Evolutionary conservation across 2,888 invertebrate genomes (phyloP).

Genomic region (Ecliptopera silaceata): DNA sequence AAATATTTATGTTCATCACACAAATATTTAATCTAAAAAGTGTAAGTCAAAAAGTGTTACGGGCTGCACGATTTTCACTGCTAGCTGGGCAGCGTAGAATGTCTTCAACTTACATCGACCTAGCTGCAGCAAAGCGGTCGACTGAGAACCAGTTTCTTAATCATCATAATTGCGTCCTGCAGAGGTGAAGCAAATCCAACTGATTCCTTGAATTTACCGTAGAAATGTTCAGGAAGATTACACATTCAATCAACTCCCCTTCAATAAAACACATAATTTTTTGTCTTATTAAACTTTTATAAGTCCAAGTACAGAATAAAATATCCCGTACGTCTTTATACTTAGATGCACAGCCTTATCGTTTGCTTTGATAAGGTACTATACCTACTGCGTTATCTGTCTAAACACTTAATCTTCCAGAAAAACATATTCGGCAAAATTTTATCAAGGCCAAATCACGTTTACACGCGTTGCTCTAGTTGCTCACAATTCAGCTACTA

Average conservation of each 20-base stretch:
- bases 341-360: slow-evolving; percentile 30
- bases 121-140: slow-evolving; percentile 61
- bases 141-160: slow-evolving; percentile 77
- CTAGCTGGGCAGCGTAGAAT: slow-evolving; percentile 41
- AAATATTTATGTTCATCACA: too few relatives aligned
- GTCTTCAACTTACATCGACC: slow-evolving; percentile 53
- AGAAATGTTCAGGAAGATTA: not conserved
- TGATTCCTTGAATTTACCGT: slow-evolving; percentile 42
- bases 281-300: not conserved
- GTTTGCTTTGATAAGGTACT: slow-evolving; percentile 60
- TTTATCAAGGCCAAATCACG: slow-evolving; percentile 63
- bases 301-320: not conserved
- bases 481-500: slow-evolving; percentile 54
- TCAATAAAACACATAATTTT: too few relatives aligned
- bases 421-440: slow-evolving; percentile 66
- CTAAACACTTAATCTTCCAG: slow-evolving; percentile 43
- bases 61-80: slow-evolving; percentile 27
- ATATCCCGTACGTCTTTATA: not conserved
- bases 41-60: slow-evolving; percentile 35
- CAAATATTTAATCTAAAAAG: too few relatives aligned
- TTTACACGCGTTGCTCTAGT: slow-evolving; percentile 67
- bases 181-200: slow-evolving; percentile 41
- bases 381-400: slow-evolving; percentile 67
- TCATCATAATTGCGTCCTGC: slow-evolving; percentile 79
- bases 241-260: too few relatives aligned